A percentile compares a stretch with the other conserved stretches of the same genome.
Evolutionary conservation across 1,140 invertebrate species (phyloP).

Genomic region (Anastrepha ludens): DNA sequence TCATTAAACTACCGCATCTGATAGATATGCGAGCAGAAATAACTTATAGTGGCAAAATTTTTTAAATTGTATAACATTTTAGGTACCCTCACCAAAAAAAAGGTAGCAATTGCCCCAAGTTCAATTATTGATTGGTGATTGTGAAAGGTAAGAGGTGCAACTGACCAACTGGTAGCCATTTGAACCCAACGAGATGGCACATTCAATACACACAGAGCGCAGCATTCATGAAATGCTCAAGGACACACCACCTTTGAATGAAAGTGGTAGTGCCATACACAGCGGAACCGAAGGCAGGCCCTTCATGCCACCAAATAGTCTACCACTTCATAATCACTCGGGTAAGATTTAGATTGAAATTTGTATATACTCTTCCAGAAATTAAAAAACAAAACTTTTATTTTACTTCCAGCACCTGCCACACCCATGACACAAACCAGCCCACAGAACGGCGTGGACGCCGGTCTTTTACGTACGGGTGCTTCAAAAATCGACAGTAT

Average conservation of each 20-base stretch:
- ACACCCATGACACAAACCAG: conserved; percentile 75
- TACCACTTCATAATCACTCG: conserved; percentile 76
- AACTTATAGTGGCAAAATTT: too few species aligned
- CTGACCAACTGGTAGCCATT: too few species aligned
- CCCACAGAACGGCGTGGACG: conserved; percentile 76
- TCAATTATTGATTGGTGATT: too few species aligned
- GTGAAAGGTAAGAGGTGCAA: too few species aligned
- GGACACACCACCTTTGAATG: conserved; percentile 86
- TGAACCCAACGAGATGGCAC: conserved; percentile 57
- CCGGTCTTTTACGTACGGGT: conserved; percentile 79
- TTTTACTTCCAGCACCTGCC: conserved; percentile 62
- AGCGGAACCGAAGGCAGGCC: conserved; percentile 79
- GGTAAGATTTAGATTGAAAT: conserved; percentile 63
- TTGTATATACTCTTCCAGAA: conserved; percentile 61
- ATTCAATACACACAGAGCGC: conserved; percentile 76
- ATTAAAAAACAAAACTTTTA: not conserved
- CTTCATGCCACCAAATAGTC: conserved; percentile 66
- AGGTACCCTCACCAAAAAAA: too few species aligned
- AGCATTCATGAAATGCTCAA: conserved; percentile 93
- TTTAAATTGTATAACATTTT: too few species aligned
- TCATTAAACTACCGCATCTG: not conserved
- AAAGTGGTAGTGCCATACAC: conserved; percentile 84
- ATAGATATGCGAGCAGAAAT: too few species aligned
- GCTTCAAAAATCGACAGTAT: conserved; percentile 90
- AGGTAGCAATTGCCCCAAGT: too few species aligned